Evolutionary conservation across 92 coral and sea anemone species (phyloP).

Genomic region (Parazoanthus swiftii): DNA sequence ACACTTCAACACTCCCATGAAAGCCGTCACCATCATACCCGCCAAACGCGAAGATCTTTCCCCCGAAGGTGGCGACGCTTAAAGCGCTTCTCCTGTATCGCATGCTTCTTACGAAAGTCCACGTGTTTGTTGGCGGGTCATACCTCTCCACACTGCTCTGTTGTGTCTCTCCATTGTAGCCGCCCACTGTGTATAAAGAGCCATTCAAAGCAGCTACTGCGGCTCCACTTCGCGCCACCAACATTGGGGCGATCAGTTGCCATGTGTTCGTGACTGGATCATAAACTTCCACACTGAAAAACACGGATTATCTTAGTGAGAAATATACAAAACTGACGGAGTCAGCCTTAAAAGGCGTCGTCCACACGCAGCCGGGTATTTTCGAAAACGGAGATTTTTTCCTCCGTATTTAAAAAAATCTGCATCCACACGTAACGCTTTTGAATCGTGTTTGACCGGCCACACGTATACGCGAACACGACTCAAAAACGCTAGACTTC

Average conservation of each 20-base stretch:
- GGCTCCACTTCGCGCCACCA: slow-evolving; percentile 79
- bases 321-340: neutral
- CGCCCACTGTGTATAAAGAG: slow-evolving; percentile 67
- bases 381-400: too few relatives aligned
- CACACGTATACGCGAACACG: too few relatives aligned
- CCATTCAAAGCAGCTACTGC: slow-evolving; percentile 61
- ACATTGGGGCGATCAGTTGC: slow-evolving; percentile 61
- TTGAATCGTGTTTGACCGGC: too few relatives aligned
- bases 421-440: too few relatives aligned
- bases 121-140: slow-evolving; percentile 58
- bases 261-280: slow-evolving; percentile 63
- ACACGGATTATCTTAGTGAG: neutral
- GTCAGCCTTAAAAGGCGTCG: neutral
- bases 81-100: slow-evolving; percentile 71
- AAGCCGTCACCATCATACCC: slow-evolving; percentile 87
- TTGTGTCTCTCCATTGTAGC: slow-evolving; percentile 74
- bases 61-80: slow-evolving; percentile 61
- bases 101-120: slow-evolving; percentile 66
- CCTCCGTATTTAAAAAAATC: too few relatives aligned
- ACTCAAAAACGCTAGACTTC: too few relatives aligned
- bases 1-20: slow-evolving; percentile 71
- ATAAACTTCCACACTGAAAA: slow-evolving; percentile 71
- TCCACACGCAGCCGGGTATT: too few relatives aligned
- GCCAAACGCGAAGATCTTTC: slow-evolving; percentile 71
- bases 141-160: slow-evolving; percentile 76